A percentile compares a stretch with the other conserved stretches of the same genome.
Conservation (phyloP, 2,113 vertebrate species). For the Amazona guildingii region DNA sequence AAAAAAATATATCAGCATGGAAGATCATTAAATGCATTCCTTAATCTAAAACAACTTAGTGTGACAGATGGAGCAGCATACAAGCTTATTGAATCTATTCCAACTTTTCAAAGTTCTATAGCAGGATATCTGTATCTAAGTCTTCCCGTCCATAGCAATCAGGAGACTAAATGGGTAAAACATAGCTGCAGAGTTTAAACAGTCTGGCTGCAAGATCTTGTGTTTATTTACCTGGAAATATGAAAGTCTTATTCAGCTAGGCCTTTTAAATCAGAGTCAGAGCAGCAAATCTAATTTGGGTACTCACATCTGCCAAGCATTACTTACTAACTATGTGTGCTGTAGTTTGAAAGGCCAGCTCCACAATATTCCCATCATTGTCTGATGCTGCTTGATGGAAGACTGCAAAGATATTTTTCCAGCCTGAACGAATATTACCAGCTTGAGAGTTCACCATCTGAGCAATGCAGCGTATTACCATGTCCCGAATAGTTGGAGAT, state of each 20-base stretch:
- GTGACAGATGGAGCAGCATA: background rate
- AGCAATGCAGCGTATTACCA: slow-evolving; percentile 95
- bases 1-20: background rate
- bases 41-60: background rate
- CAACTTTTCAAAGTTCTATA: background rate
- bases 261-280: background rate
- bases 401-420: slow-evolving; percentile 98
- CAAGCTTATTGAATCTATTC: background rate
- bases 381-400: slow-evolving; percentile 96
- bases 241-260: background rate
- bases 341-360: slow-evolving; percentile 94
- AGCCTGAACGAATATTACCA: slow-evolving; percentile 95
- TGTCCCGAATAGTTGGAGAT: slow-evolving; percentile 95
- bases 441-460: slow-evolving; percentile 99
- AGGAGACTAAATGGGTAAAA: background rate
- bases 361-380: slow-evolving; percentile 93
- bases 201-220: background rate
- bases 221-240: background rate
- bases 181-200: background rate
- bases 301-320: background rate
- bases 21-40: background rate
- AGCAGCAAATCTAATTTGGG: background rate
- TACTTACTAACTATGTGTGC: slow-evolving; percentile 95
- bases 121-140: background rate
- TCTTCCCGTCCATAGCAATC: background rate